Evolutionary conservation across 2,113 vertebrate species (phyloP), one percentile per base, ranked within the genome.

Genomic region (Junco hyemalis): DNA sequence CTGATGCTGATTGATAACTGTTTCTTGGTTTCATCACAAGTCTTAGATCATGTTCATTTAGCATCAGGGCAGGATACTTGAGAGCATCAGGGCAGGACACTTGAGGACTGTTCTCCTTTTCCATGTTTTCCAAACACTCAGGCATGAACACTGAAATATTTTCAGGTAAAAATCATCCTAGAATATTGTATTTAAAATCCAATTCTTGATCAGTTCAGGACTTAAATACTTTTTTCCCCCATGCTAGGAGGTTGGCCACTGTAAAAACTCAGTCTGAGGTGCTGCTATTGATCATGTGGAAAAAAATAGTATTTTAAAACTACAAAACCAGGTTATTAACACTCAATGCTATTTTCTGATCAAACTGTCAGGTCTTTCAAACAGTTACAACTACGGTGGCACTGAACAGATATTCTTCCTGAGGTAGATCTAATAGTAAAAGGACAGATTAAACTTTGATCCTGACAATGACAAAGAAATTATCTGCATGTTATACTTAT

Each of bases 1-100:
- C 68, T 81, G 63, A 92, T 95, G 78, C 19, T 94, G 81, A 93
- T 85, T 94, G 76, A 89, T 92, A 77, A 90, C 60, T 45, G 13
- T 28, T 87, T 74, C 82, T 91, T 89, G 64, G 57, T 95, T 96
- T 92, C 83, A 89, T 95, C 95, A 82, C 38, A 94, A 83, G 31
- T 64, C 68, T 87, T 86, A 38, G 36, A 20, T 91, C 80, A 87
- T 26, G 19, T 31, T 60, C 24, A 60, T 69, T 84, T 78, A 84
- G 44, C 73, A 50, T 47, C 54, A 90, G 25, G 24, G 15, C 42
- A 79, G 45, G 19, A 50, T 50, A 63, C 4, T 26, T 74, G 56
- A 79, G 63, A 84, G 44, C 73, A 50, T 47, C 54, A 90, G 25
- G 24, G 15, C 42, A 79, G 45, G 19, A 50, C 54, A 63, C 4